Conservation (phyloP, 2,888 invertebrate genomes). For the Schizotus pectinicornis region DNA sequence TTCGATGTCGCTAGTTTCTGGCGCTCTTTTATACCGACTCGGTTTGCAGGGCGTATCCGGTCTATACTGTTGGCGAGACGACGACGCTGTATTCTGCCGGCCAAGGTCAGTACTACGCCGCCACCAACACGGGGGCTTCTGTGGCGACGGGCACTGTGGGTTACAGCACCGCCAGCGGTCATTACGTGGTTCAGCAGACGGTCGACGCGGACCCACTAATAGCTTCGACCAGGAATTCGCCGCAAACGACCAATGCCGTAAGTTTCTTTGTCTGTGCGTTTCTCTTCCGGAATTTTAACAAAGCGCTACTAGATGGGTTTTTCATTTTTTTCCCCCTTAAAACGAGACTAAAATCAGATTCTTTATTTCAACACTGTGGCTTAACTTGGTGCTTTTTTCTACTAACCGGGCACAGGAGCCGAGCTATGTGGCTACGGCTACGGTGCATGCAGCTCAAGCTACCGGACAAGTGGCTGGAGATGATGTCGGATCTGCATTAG, state of each 20-base stretch:
- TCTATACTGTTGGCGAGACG: slow-evolving; percentile 75
- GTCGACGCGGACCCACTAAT: slow-evolving; percentile 69
- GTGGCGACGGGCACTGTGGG: slow-evolving; percentile 59
- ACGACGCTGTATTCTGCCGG: slow-evolving; percentile 64
- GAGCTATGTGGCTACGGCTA: slow-evolving; percentile 64
- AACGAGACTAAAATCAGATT: background rate
- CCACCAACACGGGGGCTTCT: slow-evolving; percentile 69
- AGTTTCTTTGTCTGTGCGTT: slow-evolving; percentile 49
- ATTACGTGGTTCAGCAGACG: slow-evolving; percentile 73
- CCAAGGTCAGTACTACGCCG: slow-evolving; percentile 76
- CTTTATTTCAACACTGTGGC: slow-evolving; percentile 8
- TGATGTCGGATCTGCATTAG: slow-evolving; percentile 66
- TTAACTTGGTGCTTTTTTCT: slow-evolving; percentile 26
- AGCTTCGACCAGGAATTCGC: slow-evolving; percentile 68
- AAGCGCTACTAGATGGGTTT: background rate
- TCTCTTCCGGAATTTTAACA: slow-evolving; percentile 9
- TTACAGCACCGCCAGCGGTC: slow-evolving; percentile 58
- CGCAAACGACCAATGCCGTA: slow-evolving; percentile 73
- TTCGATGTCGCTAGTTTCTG: background rate
- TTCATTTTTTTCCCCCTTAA: background rate
- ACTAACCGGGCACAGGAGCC: slow-evolving; percentile 55
- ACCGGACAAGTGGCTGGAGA: slow-evolving; percentile 54
- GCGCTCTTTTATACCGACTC: background rate
- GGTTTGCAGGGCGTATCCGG: slow-evolving; percentile 71
- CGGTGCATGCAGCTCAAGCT: slow-evolving; percentile 56